These are phyloP conservation scores for Natator depressus DNA, from an alignment of 2,113 vertebrate species.

Conservation along the genomic window DNA sequence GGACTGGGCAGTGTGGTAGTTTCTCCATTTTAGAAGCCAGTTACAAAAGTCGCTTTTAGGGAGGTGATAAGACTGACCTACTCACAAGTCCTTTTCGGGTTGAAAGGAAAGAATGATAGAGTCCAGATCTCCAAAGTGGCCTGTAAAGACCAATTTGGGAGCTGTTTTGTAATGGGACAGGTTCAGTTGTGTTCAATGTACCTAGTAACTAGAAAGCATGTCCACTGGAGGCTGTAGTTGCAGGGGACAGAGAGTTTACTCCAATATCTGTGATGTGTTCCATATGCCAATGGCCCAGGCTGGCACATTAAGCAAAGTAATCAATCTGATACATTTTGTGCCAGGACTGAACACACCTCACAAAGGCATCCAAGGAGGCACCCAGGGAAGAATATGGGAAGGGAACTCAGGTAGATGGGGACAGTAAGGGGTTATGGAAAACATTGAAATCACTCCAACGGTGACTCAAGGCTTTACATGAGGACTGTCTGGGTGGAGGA, in stretches of 20 bases:
- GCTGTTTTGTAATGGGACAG: slow-evolving; percentile 57
- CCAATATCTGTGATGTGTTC: slow-evolving; percentile 71
- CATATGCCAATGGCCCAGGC: slow-evolving; percentile 53
- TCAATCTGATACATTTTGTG: neutral
- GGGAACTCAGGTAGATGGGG: slow-evolving; percentile 68
- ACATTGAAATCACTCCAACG: slow-evolving; percentile 81
- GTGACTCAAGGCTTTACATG: slow-evolving; percentile 80
- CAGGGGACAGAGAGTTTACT: slow-evolving; percentile 74
- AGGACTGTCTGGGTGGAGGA: slow-evolving; percentile 75
- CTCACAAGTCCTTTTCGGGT: slow-evolving; percentile 64
- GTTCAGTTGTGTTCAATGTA: slow-evolving; percentile 72
- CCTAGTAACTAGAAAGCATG: slow-evolving; percentile 75
- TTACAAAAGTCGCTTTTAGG: slow-evolving; percentile 48
- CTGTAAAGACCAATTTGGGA: slow-evolving; percentile 68
- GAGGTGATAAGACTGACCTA: slow-evolving; percentile 53
- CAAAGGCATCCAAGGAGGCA: slow-evolving; percentile 69
- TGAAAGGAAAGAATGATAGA: slow-evolving; percentile 65
- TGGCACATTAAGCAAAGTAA: slow-evolving; percentile 47
- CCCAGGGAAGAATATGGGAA: slow-evolving; percentile 61
- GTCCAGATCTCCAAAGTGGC: slow-evolving; percentile 70
- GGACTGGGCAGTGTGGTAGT: slow-evolving; percentile 14
- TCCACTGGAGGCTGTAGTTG: slow-evolving; percentile 75
- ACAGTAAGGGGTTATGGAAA: slow-evolving; percentile 79
- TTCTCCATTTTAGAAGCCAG: slow-evolving; percentile 74
- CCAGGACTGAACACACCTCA: slow-evolving; percentile 72